Percentiles rank a stretch among this genome's conserved stretches.
Conservation (phyloP, 2,113 vertebrate species). For the Oreochromis niloticus region DNA sequence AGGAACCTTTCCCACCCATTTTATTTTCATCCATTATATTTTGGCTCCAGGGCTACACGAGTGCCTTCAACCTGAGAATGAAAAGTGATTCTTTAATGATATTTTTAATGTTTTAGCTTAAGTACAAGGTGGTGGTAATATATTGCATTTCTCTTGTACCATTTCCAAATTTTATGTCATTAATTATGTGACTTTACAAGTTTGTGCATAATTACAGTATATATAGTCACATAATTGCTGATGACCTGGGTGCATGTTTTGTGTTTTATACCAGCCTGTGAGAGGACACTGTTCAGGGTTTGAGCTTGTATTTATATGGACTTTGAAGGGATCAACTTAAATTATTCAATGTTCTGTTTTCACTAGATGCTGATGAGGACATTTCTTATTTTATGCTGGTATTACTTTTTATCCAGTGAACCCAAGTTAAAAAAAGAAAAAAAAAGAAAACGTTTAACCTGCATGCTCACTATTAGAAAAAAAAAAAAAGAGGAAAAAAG, state of each 20-base stretch:
- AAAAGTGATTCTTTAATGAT: slow-evolving; percentile 11
- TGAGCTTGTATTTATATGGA: slow-evolving; percentile 25
- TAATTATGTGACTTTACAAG: background rate
- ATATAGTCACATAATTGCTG: background rate
- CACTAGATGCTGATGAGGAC: slow-evolving; percentile 13
- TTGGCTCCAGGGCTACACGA: slow-evolving; percentile 24
- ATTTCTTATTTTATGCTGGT: slow-evolving; percentile 24
- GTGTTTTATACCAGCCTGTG: slow-evolving; percentile 5
- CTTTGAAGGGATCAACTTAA: background rate
- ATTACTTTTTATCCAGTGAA: slow-evolving; percentile 1
- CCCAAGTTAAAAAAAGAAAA: background rate
- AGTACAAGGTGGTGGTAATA: background rate
- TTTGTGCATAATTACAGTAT: slow-evolving; percentile 10
- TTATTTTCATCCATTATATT: slow-evolving; percentile 1
- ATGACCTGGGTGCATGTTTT: slow-evolving; percentile 23
- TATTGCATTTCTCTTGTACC: background rate
- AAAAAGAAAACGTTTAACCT: background rate
- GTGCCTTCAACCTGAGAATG: slow-evolving; percentile 67
- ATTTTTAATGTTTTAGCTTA: slow-evolving; percentile 26
- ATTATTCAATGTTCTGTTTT: slow-evolving; percentile 1
- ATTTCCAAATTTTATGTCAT: background rate
- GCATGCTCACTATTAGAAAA: slow-evolving; percentile 1
- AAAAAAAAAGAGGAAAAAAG: background rate
- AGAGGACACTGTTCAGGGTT: slow-evolving; percentile 26
- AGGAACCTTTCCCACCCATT: background rate